Base-by-base conservation (phyloP, 2,113 vertebrate species). In the Apeltes quadracus region DNA sequence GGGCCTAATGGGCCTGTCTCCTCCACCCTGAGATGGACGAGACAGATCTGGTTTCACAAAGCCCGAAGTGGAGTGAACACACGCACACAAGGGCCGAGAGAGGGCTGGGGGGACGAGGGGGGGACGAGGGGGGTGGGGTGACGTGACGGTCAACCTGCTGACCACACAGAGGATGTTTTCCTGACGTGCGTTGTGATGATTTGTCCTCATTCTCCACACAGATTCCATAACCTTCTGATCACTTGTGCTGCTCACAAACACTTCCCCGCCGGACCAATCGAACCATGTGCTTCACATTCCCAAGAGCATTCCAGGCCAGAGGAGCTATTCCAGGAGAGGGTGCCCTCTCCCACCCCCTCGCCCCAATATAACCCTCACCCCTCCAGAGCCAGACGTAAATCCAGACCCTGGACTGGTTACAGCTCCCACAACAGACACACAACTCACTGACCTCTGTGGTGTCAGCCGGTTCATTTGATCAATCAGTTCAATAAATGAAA, bases 261-360 rank as follows among this genome's bases (percentile, higher is more conserved):
- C 53, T 70, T 76, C 61, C 63, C 74, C 51, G 83, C 43, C 64
- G 7, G 22, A 72, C 82, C 82, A 70, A 76, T 82, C 80, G 87
- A 78, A 84, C 81, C 61, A 59, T 41, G 48, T 14, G 36, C 44
- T 48, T 23, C 67, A 84, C 87, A 93, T 90, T 92, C 84, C 72
- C 68, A 58, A 74, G 71, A 87, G 87, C 82, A 92, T 93, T 92
- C 90, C 92, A 90, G 89, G 71, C 82, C 79, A 82, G 66, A 29
- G 51, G 83, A 92, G 89, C 91, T 94, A 93, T 93, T 93, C 91
- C 93, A 90, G 91, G 91, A 87, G 83, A 79, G 62, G 68, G 74
- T 41, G 54, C 70, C 71, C 83, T 65, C 59, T 72, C 76, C 82
- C 62, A 59, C 16, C 67, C 59, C 74, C 76, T 81, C 62, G 56